Base-by-base conservation (phyloP, 2,888 invertebrate genomes). In the Megamerina dolium region DNA sequence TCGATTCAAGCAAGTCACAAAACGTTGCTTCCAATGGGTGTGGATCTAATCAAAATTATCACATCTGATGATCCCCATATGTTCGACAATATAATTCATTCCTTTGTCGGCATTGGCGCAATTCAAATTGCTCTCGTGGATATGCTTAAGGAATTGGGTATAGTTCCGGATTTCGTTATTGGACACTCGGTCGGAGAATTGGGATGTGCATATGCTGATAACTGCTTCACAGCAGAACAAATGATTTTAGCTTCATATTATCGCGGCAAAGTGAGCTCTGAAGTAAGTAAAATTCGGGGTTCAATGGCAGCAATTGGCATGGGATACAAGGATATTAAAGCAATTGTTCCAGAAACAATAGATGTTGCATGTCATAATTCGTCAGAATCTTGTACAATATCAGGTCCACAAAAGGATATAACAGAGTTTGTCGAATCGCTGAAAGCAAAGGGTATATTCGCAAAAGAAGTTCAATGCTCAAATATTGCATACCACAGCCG, bases 101-200 rank as follows among this genome's bases (percentile, higher is more conserved):
- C 82, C 12, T 85, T 87, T 63, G 79, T 85, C 18, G 80, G 81
- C 14, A 86, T 86, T 49, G 80, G 83, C 16, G 80, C 85, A 2
- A 64, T 75, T 27, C 74, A 78, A 75, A 80, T 83, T 52, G 77
- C 72, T 6, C 62, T 78, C 19, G 74, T 75, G 31, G 85, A 87
- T 63, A 63, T 83, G n/a, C 70, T 87, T 32, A 69, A 63, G 46
- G 69, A 68, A 5, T 59, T 78, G 30, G 82, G 80, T 8, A 71
- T 87, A 36, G 69, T 74, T 38, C 82, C 85, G 18, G 85, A 86
- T 70, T 81, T 81, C 32, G 80, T 86, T 53, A 78, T 87, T 48
- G 87, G 94, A 12, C 92, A 94, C 71, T 93, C 93, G 9, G 87
- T 91, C 0, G 95, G 95, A 16, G 95, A 95, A 68, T 75, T 95